Conservation (phyloP, 1,140 invertebrate genomes). For the Galleria mellonella region DNA sequence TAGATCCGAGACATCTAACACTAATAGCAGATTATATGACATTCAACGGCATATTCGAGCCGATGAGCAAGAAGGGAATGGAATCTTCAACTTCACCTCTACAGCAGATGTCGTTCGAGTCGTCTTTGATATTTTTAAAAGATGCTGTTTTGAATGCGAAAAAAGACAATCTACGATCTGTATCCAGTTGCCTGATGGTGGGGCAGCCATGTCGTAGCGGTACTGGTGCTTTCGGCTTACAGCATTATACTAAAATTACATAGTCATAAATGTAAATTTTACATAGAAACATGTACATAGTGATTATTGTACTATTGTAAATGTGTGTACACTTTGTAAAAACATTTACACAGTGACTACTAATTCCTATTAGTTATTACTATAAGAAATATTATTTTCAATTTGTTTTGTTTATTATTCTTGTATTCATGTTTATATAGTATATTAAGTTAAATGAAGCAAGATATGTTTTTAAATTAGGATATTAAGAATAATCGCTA, state of each 20-base stretch:
- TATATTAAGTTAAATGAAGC: too few species aligned
- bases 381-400: too few species aligned
- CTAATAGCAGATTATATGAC: conserved; percentile 99
- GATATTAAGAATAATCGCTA: too few species aligned
- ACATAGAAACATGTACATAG: too few species aligned
- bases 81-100: conserved; percentile 90
- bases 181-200: conserved; percentile 91
- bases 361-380: too few species aligned
- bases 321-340: too few species aligned
- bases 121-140: conserved; percentile 90
- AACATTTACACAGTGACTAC: too few species aligned
- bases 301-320: not conserved
- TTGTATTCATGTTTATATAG: too few species aligned
- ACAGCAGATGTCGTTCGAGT: conserved; percentile 99
- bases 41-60: conserved; percentile 90
- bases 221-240: conserved; percentile 84
- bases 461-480: too few species aligned
- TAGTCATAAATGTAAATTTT: conserved; percentile 3
- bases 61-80: conserved; percentile 94
- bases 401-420: too few species aligned
- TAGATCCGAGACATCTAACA: conserved; percentile 94
- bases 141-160: conserved; percentile 83
- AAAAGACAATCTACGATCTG: conserved; percentile 86
- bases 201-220: conserved; percentile 89
- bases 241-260: conserved; percentile 31